Evolutionary conservation across 2,888 invertebrate species (phyloP).

Genomic region (Lasiommata megera): DNA sequence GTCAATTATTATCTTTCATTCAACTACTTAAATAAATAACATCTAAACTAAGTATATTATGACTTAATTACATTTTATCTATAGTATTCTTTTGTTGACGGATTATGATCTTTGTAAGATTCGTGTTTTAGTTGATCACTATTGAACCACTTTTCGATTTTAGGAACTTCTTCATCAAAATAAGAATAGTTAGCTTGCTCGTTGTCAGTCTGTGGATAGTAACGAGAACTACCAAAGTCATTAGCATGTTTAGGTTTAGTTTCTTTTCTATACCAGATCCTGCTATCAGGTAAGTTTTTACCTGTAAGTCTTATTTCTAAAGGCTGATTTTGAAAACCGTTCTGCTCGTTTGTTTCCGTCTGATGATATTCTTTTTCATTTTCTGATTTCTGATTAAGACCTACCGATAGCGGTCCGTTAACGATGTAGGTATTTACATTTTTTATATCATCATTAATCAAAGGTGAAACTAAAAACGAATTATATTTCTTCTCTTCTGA

Average conservation of each 20-base stretch:
- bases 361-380: not conserved
- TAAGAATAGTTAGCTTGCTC: slow-evolving; percentile 34
- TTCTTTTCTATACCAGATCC: slow-evolving; percentile 2
- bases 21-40: not conserved
- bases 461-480: not conserved
- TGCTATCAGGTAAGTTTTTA: not conserved
- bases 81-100: slow-evolving; percentile 18
- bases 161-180: slow-evolving; percentile 41
- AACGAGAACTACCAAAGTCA: not conserved
- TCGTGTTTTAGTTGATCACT: slow-evolving; percentile 27
- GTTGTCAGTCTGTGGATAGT: not conserved
- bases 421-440: not conserved
- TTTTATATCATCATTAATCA: slow-evolving; percentile 11
- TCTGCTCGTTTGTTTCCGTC: not conserved
- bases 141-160: slow-evolving; percentile 40
- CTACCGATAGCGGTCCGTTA: not conserved
- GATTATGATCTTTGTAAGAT: slow-evolving; percentile 17
- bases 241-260: not conserved
- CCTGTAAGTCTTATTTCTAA: not conserved
- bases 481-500: slow-evolving; percentile 7
- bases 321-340: not conserved
- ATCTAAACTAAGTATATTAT: not conserved
- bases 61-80: slow-evolving; percentile 10
- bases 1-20: no score
- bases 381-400: not conserved